Conservation (phyloP, 2,888 invertebrate genomes). For the Polydrusus pterygomalis region DNA sequence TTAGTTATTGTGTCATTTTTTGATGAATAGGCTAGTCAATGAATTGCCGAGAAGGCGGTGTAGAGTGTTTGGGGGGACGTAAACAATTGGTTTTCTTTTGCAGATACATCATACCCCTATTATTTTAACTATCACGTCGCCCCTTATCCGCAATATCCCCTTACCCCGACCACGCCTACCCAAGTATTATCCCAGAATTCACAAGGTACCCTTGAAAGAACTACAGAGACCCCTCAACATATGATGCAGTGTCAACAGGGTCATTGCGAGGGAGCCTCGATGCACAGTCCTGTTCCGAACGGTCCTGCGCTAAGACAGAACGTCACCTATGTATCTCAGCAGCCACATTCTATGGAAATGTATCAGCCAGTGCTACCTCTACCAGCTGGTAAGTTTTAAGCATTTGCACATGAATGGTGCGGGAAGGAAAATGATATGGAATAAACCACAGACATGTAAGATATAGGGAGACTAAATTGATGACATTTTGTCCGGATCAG, state of each 20-base stretch:
- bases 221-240: constrained; percentile 46
- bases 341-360: constrained; percentile 59
- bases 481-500: too few relatives aligned
- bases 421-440: too few relatives aligned
- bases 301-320: constrained; percentile 41
- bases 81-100: constrained; percentile 6
- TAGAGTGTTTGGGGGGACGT: too few relatives aligned
- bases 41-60: too few relatives aligned
- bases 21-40: too few relatives aligned
- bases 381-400: constrained; percentile 46
- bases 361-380: constrained; percentile 60
- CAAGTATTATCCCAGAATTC: constrained; percentile 35
- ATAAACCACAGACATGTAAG: too few relatives aligned
- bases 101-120: constrained; percentile 62
- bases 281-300: constrained; percentile 21
- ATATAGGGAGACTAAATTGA: too few relatives aligned
- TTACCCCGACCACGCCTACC: constrained; percentile 40
- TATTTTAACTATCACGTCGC: constrained; percentile 63
- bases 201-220: constrained; percentile 52
- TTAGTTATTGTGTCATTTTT: too few relatives aligned
- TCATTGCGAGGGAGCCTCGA: not conserved
- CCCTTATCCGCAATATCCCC: constrained; percentile 34
- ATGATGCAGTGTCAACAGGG: constrained; percentile 33
- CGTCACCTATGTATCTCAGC: constrained; percentile 50
- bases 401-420: too few relatives aligned